Conservation (phyloP, 2,113 vertebrate genomes). For the Ictalurus punctatus region DNA sequence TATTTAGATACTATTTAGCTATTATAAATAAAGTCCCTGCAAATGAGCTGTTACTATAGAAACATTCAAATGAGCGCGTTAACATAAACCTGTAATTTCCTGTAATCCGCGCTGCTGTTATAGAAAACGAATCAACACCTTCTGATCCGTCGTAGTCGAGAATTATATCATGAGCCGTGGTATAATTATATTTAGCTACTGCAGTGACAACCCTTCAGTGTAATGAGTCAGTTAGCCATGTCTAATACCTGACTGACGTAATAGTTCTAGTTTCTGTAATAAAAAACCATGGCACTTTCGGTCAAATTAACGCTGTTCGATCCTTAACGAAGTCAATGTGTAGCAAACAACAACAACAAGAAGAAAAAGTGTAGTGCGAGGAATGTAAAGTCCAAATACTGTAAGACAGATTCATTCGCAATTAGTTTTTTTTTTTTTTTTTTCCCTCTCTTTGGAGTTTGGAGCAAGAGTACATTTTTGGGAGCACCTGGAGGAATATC, state of each 20-base stretch:
- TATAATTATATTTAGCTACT: not conserved
- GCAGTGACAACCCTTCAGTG: not conserved
- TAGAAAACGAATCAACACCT: not conserved
- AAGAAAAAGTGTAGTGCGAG: not conserved
- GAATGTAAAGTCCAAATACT: not conserved
- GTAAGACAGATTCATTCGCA: not conserved
- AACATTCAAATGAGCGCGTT: no score
- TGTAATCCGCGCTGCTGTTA: not conserved
- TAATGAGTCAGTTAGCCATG: not conserved
- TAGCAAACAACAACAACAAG: not conserved
- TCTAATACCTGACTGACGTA: not conserved
- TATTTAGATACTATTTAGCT: no score
- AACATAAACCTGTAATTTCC: no score
- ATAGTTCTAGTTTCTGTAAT: not conserved
- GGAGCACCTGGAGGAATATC: not conserved
- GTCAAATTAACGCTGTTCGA: not conserved
- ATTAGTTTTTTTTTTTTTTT: not conserved
- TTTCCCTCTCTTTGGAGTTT: not conserved
- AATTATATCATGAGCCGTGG: not conserved
- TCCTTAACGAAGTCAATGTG: not conserved
- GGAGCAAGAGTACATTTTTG: slow-evolving; percentile 3
- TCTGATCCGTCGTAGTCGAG: not conserved
- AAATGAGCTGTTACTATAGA: no score
- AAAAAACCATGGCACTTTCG: not conserved
- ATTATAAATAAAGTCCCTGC: no score